These are phyloP conservation scores for Panurus biarmicus DNA, from an alignment of 2,113 vertebrate species.

Conservation along the genomic window DNA sequence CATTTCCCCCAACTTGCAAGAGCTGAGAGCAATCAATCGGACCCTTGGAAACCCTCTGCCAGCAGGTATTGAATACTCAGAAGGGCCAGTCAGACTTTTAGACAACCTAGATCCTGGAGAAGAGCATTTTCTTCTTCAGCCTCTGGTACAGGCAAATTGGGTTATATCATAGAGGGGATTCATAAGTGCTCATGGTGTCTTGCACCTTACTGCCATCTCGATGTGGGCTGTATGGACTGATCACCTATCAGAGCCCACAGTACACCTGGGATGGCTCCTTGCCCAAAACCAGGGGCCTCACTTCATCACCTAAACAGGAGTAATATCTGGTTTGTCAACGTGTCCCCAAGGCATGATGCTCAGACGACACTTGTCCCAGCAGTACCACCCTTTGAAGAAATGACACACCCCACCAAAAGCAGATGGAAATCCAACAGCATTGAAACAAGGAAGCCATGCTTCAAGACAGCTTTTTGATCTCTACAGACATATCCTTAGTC, in stretches of 20 bases:
- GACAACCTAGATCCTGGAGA: not conserved
- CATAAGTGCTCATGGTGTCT: not conserved
- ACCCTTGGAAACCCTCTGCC: conserved; percentile 75
- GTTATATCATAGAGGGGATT: not conserved
- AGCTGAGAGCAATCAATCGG: conserved; percentile 80
- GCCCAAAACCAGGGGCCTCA: not conserved
- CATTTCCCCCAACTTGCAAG: conserved; percentile 83
- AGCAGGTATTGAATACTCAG: conserved; percentile 68
- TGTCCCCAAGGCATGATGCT: not conserved
- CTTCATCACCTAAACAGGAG: not conserved
- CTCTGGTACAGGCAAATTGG: not conserved
- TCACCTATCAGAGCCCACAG: not conserved
- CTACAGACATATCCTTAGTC: not conserved
- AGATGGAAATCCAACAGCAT: not conserved
- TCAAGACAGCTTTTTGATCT: not conserved
- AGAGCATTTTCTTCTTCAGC: not conserved
- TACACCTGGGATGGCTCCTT: not conserved
- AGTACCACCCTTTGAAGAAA: not conserved
- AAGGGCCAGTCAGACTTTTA: not conserved
- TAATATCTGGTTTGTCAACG: not conserved
- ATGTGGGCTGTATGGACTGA: accelerated
- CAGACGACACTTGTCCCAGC: not conserved
- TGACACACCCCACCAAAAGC: not conserved
- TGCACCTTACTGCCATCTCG: not conserved
- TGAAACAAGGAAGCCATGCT: not conserved